Evolutionary conservation across 2,113 vertebrate genomes (phyloP).

Genomic region (Procavia capensis): DNA sequence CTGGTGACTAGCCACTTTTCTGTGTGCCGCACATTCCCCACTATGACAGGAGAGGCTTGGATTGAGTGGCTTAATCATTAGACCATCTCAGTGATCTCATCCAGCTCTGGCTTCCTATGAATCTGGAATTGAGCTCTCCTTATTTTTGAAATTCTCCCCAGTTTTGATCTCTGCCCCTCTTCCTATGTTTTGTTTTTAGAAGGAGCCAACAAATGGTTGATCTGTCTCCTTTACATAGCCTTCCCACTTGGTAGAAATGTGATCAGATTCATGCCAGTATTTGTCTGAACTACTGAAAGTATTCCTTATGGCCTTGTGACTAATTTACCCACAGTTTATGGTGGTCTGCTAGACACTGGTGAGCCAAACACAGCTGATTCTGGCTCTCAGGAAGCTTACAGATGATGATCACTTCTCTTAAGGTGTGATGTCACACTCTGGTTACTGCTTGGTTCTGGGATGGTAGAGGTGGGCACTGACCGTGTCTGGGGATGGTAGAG

Average conservation of each 20-base stretch:
- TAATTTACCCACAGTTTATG: neutral
- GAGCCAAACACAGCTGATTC: neutral
- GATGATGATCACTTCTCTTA: neutral
- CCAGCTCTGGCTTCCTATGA: neutral
- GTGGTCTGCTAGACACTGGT: neutral
- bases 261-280: neutral
- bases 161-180: neutral
- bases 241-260: slow-evolving; percentile 8
- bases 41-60: neutral
- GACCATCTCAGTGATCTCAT: neutral
- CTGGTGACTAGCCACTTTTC: neutral
- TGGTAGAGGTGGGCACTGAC: neutral
- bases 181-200: neutral
- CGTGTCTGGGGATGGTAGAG: neutral
- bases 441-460: neutral
- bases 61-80: neutral
- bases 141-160: slow-evolving; percentile 23
- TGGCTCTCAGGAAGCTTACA: neutral
- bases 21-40: neutral
- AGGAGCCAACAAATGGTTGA: neutral
- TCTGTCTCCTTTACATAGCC: neutral
- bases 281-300: slow-evolving; percentile 2
- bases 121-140: neutral
- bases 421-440: neutral
- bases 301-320: neutral